Base-by-base conservation (phyloP, 1,140 invertebrate genomes). In the Drosophila pruinosa region DNA sequence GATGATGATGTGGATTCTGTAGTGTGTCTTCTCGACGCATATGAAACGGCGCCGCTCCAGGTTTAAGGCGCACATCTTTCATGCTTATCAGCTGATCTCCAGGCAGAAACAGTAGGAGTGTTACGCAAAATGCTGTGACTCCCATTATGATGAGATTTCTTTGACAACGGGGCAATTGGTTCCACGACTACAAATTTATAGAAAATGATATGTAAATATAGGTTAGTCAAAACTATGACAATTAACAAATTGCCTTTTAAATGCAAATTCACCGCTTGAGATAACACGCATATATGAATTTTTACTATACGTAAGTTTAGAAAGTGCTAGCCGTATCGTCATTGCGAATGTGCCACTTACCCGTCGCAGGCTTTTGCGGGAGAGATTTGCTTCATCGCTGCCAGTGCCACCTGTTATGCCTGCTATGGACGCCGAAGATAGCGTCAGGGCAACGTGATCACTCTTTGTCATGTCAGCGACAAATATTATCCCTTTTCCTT, bases 121-220 rank as follows among this genome's bases (percentile, higher is more conserved):
- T 80, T 15, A 91, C 70, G 8, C 81, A 78, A 14, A 79, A 62
- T 6, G 76, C 89, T 0, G 75, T 74, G 22, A 91, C 38, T 4
- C 94, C 76, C 71, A 96, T 93, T 71, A 95, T 94, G 54, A 96
- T 92, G 28, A 96, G 92, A 83, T 94, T 96, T 36, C 95, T 93
- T 91, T 97, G 96, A 81, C 96, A 94, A 76, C 96, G 94, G n/a
- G 96, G 96, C 31, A 97, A 90, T 78, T 96, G 95, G 83, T 96
- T 96, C 96, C 96, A 97, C 91, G 94, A 92, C 96, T 97, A 78
- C 26, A 39, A 7, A 28, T 24, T 1, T 34, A n/a, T 12, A 53
- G 22, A 47, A 8, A 43, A 14, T 17, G 31, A 17, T 15, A 15
- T 6, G 21, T 24, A 31, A 43, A 54, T 12, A 3, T 31, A 22